A percentile compares a stretch with the other conserved stretches of the same genome.
phyloP scores from a whole-genome alignment of 2,888 invertebrate species.

The Leistus spinibarbis region DNA sequence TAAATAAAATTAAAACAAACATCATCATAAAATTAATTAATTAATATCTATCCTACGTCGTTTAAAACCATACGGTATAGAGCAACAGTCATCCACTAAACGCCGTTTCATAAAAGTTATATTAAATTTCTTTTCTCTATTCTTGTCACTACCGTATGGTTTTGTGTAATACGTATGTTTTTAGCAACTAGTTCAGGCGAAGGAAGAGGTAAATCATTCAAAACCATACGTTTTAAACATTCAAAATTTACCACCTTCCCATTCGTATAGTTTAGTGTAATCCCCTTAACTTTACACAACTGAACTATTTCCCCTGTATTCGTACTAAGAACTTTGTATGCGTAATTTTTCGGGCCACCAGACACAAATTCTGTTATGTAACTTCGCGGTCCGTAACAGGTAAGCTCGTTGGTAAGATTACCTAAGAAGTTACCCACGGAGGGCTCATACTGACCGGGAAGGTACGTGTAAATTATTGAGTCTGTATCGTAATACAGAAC shows the following conservation, averaged over 20 bases:
- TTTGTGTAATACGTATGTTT: slow-evolving; percentile 3
- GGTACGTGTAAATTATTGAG: slow-evolving; percentile 47
- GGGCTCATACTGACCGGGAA: slow-evolving; percentile 41
- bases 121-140: slow-evolving; percentile 14
- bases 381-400: slow-evolving; percentile 44
- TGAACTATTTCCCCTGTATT: background rate
- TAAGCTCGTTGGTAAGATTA: slow-evolving; percentile 51
- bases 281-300: slow-evolving; percentile 42
- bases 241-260: slow-evolving; percentile 38
- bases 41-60: background rate
- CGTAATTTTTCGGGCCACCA: slow-evolving; percentile 52
- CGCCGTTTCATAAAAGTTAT: slow-evolving; percentile 11
- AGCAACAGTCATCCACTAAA: background rate
- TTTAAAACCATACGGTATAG: background rate
- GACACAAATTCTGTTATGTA: slow-evolving; percentile 48
- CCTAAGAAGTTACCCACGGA: slow-evolving; percentile 48
- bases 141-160: slow-evolving; percentile 13
- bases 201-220: background rate
- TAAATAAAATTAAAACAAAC: too few relatives aligned
- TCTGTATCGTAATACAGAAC: slow-evolving; percentile 54
- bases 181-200: background rate
- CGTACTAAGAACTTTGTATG: slow-evolving; percentile 44
- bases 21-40: slow-evolving; percentile 8
- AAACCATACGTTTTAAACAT: slow-evolving; percentile 12
- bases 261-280: slow-evolving; percentile 40